Evolutionary conservation across 2,797 vertebrate species (phyloP).

Genomic region (Diplodus puntazzo): DNA sequence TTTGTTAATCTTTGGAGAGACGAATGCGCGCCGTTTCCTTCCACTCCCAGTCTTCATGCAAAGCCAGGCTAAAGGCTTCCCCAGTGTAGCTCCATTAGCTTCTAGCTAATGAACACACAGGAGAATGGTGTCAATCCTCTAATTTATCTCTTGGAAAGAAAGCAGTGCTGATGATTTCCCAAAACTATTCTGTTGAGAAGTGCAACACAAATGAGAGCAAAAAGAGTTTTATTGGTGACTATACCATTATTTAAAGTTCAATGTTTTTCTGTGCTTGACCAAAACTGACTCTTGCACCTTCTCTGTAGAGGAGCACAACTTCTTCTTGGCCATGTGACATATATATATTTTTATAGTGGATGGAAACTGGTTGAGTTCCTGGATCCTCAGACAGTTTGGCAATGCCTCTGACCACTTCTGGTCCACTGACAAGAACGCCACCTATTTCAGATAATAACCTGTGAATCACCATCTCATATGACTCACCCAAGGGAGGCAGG

Average conservation of each 20-base stretch:
- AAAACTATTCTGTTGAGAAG: background rate
- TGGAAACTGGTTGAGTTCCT: conserved; percentile 51
- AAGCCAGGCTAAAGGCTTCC: background rate
- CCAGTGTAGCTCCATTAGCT: too few relatives aligned
- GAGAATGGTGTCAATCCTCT: background rate
- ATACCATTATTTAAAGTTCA: background rate
- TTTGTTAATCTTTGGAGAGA: background rate
- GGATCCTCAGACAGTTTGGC: conserved; percentile 49
- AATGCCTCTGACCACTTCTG: conserved; percentile 50
- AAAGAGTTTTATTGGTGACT: background rate
- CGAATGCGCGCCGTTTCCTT: background rate
- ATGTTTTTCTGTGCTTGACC: conserved; percentile 10
- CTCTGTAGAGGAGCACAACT: background rate
- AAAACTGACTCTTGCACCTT: background rate
- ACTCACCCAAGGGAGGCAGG: conserved; percentile 26
- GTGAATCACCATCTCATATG: conserved; percentile 49
- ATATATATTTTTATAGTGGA: conserved; percentile 6
- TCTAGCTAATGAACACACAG: background rate
- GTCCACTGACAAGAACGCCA: conserved; percentile 41
- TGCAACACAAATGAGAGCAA: background rate
- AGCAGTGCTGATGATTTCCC: background rate
- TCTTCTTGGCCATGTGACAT: background rate
- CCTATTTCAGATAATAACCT: conserved; percentile 54
- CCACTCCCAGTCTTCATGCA: background rate
- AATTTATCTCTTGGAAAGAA: background rate